Conservation (phyloP, 2,113 vertebrate species). For the Poeciliopsis prolifica region DNA sequence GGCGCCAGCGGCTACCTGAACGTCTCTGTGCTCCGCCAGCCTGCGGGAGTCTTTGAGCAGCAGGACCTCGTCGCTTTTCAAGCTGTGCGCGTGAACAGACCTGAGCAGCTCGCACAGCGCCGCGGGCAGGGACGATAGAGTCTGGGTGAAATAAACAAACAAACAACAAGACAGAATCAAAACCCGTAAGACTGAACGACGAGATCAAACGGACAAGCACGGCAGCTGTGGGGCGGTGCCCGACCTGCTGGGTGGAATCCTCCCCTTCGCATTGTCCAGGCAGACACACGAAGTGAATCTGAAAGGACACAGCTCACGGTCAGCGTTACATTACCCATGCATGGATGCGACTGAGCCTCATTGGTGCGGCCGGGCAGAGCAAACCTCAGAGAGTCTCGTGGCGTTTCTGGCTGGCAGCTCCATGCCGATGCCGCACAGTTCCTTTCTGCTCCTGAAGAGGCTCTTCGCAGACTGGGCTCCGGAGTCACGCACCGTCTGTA, state of each 20-base stretch:
- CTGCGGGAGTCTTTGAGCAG: conserved; percentile 87
- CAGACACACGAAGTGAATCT: conserved; percentile 92
- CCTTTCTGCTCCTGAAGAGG: conserved; percentile 88
- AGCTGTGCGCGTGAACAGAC: conserved; percentile 85
- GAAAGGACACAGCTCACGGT: conserved; percentile 39
- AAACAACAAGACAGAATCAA: background rate
- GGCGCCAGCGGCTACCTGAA: conserved; percentile 63
- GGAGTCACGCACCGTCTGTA: conserved; percentile 86
- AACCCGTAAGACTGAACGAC: background rate
- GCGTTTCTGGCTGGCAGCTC: conserved; percentile 80
- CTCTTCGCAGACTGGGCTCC: conserved; percentile 85
- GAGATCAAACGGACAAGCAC: background rate
- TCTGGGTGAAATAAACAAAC: conserved; percentile 47
- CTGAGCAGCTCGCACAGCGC: conserved; percentile 89
- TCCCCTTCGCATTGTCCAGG: conserved; percentile 82
- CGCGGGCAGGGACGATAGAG: conserved; percentile 81
- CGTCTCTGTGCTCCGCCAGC: conserved; percentile 69
- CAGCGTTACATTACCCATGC: background rate
- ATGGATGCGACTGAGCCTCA: background rate
- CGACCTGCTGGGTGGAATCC: conserved; percentile 84
- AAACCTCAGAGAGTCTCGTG: conserved; percentile 85
- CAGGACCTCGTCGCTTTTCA: conserved; percentile 92
- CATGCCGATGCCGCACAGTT: conserved; percentile 84
- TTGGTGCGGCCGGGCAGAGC: conserved; percentile 32
- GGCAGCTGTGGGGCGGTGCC: background rate